Base-by-base conservation (phyloP, 2,113 vertebrate genomes). In the Taurulus bubalis region DNA sequence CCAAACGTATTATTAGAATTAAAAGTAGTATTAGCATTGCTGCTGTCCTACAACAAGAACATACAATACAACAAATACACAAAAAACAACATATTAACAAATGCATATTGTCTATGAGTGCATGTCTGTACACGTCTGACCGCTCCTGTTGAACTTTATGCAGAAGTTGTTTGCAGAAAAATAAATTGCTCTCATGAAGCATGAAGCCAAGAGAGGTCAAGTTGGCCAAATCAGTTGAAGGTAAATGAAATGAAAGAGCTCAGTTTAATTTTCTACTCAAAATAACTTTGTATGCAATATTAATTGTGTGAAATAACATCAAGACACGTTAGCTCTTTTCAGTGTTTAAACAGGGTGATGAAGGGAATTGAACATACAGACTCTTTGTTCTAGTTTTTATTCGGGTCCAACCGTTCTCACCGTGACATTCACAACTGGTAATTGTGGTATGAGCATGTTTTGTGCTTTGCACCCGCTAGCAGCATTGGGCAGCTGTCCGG, bases 381-480 rank as follows among this genome's bases (percentile, higher is more conserved):
- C 51, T 9, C 22, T 76, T 77, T 85, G 49, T 85, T 90, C 75
- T 82, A 60, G 58, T 73, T 85, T 92, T 91, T 89, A 90, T 90
- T 92, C 65, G 14, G 42, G 83, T 78, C 81, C 68, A 77, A 60
- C 63, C 51, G 74, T 70, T 87, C 69, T 67, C 82, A 80, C 47
- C 79, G 80, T 24, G 56, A 89, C 79, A 84, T 26, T 74, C 75
- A 87, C 68, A 84, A 82, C 30, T 88, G 14, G 24, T 47, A 79
- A 62, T 32, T 38, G 62, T 60, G 68, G 71, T 71, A 18, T 34
- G 79, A 82, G 72, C 75, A 73, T 82, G 51, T 73, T 74, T 87
- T 92, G 91, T 91, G 88, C 91, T 87, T 91, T 90, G 81, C 74
- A 85, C 85, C 75, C 79, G 67, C 69, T 74, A 75, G 70, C 85